These are phyloP conservation scores for Syrphus vitripennis DNA, from an alignment of 2,888 invertebrate species.

Conservation along the genomic window DNA sequence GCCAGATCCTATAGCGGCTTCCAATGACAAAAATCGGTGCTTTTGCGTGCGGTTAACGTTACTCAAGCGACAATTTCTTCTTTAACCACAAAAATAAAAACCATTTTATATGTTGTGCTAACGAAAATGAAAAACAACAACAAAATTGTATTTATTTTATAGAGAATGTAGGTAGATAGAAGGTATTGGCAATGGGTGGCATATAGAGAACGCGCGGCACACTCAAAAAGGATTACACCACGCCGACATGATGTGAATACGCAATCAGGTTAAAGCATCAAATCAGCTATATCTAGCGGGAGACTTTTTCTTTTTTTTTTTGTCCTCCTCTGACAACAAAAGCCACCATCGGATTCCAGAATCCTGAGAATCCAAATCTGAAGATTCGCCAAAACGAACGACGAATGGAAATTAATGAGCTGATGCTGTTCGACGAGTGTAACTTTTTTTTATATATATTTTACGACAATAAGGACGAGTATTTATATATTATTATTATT, in stretches of 20 bases:
- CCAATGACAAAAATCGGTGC: slow-evolving; percentile 13
- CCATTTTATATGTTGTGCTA: slow-evolving; percentile 10
- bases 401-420: slow-evolving; percentile 71
- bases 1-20: background rate
- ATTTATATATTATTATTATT: slow-evolving; percentile 11
- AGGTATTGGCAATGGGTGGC: background rate
- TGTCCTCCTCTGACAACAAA: slow-evolving; percentile 1
- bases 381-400: slow-evolving; percentile 26
- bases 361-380: background rate
- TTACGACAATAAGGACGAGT: background rate
- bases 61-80: slow-evolving; percentile 63
- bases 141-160: slow-evolving; percentile 1
- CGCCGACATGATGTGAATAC: slow-evolving; percentile 66
- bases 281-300: too few species aligned
- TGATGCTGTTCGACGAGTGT: slow-evolving; percentile 28
- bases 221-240: slow-evolving; percentile 69
- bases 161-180: too few species aligned
- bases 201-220: slow-evolving; percentile 14
- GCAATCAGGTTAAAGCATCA: slow-evolving; percentile 51
- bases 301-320: too few species aligned
- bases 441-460: slow-evolving; percentile 48
- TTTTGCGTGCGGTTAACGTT: slow-evolving; percentile 30
- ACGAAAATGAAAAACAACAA: slow-evolving; percentile 16
- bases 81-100: slow-evolving; percentile 66
- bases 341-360: background rate